Base-by-base conservation (phyloP, 2,888 invertebrate genomes). In the Volucella bombylans region DNA sequence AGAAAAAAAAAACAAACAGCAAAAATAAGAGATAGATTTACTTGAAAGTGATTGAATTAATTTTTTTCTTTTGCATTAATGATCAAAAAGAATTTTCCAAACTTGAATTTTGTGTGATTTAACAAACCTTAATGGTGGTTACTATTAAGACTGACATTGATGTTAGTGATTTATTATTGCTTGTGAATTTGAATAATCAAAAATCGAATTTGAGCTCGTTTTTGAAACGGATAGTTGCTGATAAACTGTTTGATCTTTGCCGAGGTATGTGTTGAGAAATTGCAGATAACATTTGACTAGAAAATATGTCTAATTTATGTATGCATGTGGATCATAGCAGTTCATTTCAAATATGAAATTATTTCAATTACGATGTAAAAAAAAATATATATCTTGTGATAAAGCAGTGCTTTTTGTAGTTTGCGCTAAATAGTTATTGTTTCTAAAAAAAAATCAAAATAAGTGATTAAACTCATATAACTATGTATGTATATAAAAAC, bases 91-190 rank as follows among this genome's bases (percentile, higher is more conserved):
- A 12, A 67, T 39, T 49, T 39, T 31, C 15, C 10, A 47, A 8
- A 18, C 1, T 45, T 59, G 18, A 49, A 52, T 23, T 54, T 15
- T 12, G 47, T 41, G 38, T 45, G 50, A 43, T 2, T 47, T 49
- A 62, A 78, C 69, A 31, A 71, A 68, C 67, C 68, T 81, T 81
- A 81, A 81, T 81, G 81, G 81, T 81, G 81, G 62, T 81, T 69
- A 76, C 76, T 39, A 81, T 71, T 49, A 81, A 65, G 41, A 14
- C 39, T 52, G 45, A 76, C 15, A n/a, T 43, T 31, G 50, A 76
- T 41, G 31, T 69, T 23, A 59, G 73, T 68, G 74, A 57, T 69
- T 69, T 76, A 12, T 11, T 69, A 47, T 65, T 71, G 50, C 50
- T 76, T 18, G 55, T 76, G 69, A 52, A 54, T 59, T 69, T 12